Conservation (phyloP, 2,113 vertebrate genomes). For the Paramisgurnus dabryanus region DNA sequence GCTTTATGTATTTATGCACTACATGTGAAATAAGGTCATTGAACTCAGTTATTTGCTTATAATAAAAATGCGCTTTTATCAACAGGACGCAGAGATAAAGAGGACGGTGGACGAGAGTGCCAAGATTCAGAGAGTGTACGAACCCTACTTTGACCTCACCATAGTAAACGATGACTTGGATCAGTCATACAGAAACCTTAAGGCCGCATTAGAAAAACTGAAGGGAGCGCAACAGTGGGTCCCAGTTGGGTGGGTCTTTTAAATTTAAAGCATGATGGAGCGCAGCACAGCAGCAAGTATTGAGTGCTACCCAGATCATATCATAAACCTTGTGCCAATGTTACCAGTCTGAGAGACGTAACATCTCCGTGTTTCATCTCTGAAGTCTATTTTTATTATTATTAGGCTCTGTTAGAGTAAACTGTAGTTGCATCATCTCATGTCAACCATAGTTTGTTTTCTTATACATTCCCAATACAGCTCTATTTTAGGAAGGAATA, state of each 20-base stretch:
- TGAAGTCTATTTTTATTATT: slow-evolving; percentile 41
- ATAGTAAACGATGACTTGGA: slow-evolving; percentile 90
- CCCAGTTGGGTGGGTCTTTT: slow-evolving; percentile 94
- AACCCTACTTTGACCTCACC: slow-evolving; percentile 92
- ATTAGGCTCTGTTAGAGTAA: slow-evolving; percentile 35
- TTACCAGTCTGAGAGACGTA: background rate
- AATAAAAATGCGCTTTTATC: background rate
- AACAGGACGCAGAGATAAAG: slow-evolving; percentile 85
- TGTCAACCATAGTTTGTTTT: slow-evolving; percentile 9
- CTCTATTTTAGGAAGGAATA: background rate
- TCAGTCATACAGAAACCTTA: slow-evolving; percentile 82
- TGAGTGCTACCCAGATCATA: background rate
- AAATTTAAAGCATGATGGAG: slow-evolving; percentile 43
- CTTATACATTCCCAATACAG: slow-evolving; percentile 10
- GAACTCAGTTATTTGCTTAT: no score
- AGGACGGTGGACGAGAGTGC: slow-evolving; percentile 86
- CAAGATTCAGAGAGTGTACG: slow-evolving; percentile 85
- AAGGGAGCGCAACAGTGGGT: slow-evolving; percentile 90
- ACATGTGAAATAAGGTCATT: background rate
- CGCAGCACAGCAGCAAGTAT: background rate
- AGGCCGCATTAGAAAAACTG: slow-evolving; percentile 83
- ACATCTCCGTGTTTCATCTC: background rate
- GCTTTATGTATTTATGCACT: background rate
- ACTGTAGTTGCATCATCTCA: background rate
- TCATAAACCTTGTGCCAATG: slow-evolving; percentile 9